Percentiles rank a stretch among this genome's conserved stretches.
phyloP scores from a whole-genome alignment of 2,888 invertebrate species.

The Drosophila paramelanica region DNA sequence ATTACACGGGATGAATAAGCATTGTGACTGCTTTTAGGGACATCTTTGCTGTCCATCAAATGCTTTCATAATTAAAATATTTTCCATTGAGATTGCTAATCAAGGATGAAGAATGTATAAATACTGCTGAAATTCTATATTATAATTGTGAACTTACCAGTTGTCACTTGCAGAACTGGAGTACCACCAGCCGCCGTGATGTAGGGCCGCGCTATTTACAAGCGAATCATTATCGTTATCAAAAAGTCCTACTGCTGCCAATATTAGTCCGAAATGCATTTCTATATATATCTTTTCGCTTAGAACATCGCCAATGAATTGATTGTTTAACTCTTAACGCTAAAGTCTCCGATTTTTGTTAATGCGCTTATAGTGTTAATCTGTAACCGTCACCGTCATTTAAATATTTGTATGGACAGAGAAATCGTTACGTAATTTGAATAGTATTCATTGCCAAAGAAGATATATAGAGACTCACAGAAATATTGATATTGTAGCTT shows the following conservation, averaged over 20 bases:
- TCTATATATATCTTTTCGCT: neutral
- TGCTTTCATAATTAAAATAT: too few species aligned
- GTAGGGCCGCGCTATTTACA: neutral
- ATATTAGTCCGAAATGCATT: neutral
- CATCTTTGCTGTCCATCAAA: too few species aligned
- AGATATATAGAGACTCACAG: too few species aligned
- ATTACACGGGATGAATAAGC: too few species aligned
- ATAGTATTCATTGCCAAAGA: too few species aligned
- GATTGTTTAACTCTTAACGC: neutral
- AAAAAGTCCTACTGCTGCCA: neutral
- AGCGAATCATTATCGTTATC: neutral
- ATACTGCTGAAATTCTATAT: too few species aligned
- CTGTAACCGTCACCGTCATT: neutral
- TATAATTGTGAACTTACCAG: too few species aligned
- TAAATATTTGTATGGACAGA: neutral
- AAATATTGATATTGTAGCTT: too few species aligned
- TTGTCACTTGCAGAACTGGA: too few species aligned
- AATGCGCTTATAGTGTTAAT: neutral
- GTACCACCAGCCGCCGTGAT: conserved; percentile 18
- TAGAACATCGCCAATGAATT: neutral
- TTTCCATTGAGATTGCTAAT: too few species aligned
- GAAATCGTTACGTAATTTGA: neutral
- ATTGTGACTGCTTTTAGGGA: too few species aligned
- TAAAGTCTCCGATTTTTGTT: neutral
- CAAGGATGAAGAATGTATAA: too few species aligned